Base-by-base conservation (phyloP, 2,888 invertebrate genomes). In the Gymnoscelis rufifasciata region DNA sequence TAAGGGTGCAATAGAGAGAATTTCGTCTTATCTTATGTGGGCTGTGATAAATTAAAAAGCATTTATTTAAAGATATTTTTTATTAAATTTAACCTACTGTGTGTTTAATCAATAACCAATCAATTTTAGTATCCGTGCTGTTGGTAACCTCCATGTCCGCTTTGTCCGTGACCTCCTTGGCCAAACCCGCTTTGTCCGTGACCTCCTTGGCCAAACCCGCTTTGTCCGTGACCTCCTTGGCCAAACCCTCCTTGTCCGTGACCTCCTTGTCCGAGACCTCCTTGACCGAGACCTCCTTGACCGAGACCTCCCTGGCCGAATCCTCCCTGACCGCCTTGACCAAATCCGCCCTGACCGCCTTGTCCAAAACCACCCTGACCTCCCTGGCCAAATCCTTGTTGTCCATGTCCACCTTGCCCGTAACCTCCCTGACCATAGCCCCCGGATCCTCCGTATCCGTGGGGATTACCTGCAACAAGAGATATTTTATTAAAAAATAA, bases 131-230 rank as follows among this genome's bases (percentile, higher is more conserved):
- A 19, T 19, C 19, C 19, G 19, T 19, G 19, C 19, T 19, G 19
- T 5, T 19, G 19, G 7, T 45, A 44, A 24, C 4, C 24, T 3
- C 47, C 41, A 7, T 30, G 27, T 3, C 42, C 47, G n/a, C 41
- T 37, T 37, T 50, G 51, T 12, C 47, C 47, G 40, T 47, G 52
- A 23, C 19, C 33, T 0, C 47, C 39, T 1, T 39, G 47, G 1
- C 40, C 36, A 31, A 13, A 45, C 0, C 48, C 52, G 26, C 48
- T 47, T 42, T 53, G 46, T 1, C 41, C 39, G 6, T 15, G 31
- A 0, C 54, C 51, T 7, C 55, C 50, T 11, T 51, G 45, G 5
- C 51, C 52, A 23, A 37, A 52, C 1, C 57, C 54, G n/a, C n/a
- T n/a, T n/a, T n/a, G n/a, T 30, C 42, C 42, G 8, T 33, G 31